Base-by-base conservation (phyloP, 2,113 vertebrate species). In the Hylia prasina region DNA sequence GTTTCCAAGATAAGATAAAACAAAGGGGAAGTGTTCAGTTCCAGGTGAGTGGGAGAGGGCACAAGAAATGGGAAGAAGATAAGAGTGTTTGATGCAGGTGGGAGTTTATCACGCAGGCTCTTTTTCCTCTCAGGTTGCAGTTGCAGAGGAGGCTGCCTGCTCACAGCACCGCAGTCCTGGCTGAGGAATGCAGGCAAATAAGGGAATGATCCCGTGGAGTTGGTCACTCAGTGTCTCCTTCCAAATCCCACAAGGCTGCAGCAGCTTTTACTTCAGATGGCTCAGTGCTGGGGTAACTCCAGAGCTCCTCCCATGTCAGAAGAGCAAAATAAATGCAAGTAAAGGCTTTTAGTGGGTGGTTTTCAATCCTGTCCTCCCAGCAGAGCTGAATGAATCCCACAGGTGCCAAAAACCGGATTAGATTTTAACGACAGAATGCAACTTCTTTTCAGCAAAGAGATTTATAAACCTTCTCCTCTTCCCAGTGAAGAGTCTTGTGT, bases 1-100 rank as follows among this genome's bases (percentile, higher is more conserved):
- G 96, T 97, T 96, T 94, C 91, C 90, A 94, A 98, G 98, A 98
- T 98, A 98, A 98, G 98, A 98, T 98, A 98, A 97, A 97, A 95
- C 95, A 71, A 89, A 98, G 97, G 97, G 98, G 98, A 98, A 98
- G 98, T 96, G 97, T 97, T 98, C 64, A 78, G 97, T 98, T 98
- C 98, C 98, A 98, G 98, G 97, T 98, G 98, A 98, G 96, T 96
- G 97, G 94, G 92, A 97, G 97, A 97, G 95, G 88, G 94, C 96
- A 83, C 88, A 94, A 97, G 97, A 94, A 97, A 96, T 94, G 94
- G 77, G 93, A 94, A 96, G 96, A 85, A 98, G 98, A 98, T 98
- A 98, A 98, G 87, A 97, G 61, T 97, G 96, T 97, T 98, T 96
- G 96, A 85, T 91, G 94, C 97, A 97, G 97, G 95, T 97, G 96